phyloP scores from a whole-genome alignment of 2,888 invertebrate genomes.

The Lucinisca nassula region DNA sequence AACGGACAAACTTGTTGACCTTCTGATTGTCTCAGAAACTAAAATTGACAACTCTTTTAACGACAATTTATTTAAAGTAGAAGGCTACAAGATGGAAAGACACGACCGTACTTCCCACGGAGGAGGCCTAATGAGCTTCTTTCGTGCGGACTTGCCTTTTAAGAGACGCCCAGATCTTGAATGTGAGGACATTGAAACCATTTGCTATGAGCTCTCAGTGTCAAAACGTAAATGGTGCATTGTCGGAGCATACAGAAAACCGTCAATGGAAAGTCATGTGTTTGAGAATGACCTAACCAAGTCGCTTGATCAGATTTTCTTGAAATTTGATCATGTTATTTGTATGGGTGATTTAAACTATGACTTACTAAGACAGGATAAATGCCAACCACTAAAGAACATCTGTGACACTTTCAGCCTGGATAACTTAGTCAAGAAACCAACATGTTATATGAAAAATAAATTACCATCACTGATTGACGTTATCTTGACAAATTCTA shows the following conservation, averaged over 20 bases:
- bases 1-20: background rate
- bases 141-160: conserved; percentile 2
- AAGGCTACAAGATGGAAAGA: background rate
- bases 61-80: background rate
- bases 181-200: background rate
- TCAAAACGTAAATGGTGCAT: background rate
- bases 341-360: background rate
- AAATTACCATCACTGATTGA: background rate
- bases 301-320: background rate
- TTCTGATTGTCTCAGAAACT: background rate
- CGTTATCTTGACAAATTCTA: conserved; percentile 8
- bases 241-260: background rate
- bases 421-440: background rate
- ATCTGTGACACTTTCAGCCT: background rate
- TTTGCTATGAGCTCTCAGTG: conserved; percentile 1
- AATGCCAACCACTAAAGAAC: background rate
- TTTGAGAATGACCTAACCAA: background rate
- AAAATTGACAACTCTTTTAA: background rate
- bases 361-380: background rate
- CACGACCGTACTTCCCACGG: background rate
- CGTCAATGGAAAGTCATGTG: background rate
- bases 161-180: conserved; percentile 11
- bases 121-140: background rate
- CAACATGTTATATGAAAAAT: background rate
- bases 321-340: conserved; percentile 14